Base-by-base conservation (phyloP, 2,888 invertebrate genomes). In the Ichneumon xanthorius region DNA sequence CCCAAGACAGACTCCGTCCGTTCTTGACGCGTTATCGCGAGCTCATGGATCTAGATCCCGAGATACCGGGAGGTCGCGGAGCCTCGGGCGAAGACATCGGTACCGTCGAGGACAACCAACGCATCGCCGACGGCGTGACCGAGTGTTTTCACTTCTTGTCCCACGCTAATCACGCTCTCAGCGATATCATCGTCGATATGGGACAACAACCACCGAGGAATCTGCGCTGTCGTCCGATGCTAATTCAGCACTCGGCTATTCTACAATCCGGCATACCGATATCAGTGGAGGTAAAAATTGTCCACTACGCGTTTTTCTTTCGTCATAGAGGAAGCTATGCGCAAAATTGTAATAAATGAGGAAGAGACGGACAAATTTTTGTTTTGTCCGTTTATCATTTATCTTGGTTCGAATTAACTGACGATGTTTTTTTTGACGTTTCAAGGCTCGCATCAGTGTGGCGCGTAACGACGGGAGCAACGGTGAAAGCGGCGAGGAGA, bases 151-250 rank as follows among this genome's bases (percentile, higher is more conserved):
- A 99, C 93, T 97, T 96, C 88, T 95, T 99, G 89, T 96, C 98
- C 2, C 99, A 99, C 92, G 97, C 97, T 1, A 97, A 97, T 93
- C 99, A 99, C 92, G 96, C 97, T 0, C 95, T 98, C 68, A 98
- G 98, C 90, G 99, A 99, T 92, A 95, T 99, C 70, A 96, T 96
- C 93, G 95, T 97, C 68, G 96, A 97, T 90, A 95, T 97, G 86
- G 95, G 95, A 45, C 95, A 95, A 88, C 94, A 95, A 5, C 96
- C 97, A 5, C 97, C 97, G 0, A 95, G 98, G 82, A 95, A 95
- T 84, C 94, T 98, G 61, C 95, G 96, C 73, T 97, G 97, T 89
- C 95, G 96, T 53, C 96, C 97, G n/a, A 96, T 96, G 86, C 94
- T 97, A 48, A 96, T 97, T 48, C 97, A 96, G 89, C 96, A 96